Evolutionary conservation across 2,113 vertebrate species (phyloP).

Genomic region (Siniperca chuatsi): DNA sequence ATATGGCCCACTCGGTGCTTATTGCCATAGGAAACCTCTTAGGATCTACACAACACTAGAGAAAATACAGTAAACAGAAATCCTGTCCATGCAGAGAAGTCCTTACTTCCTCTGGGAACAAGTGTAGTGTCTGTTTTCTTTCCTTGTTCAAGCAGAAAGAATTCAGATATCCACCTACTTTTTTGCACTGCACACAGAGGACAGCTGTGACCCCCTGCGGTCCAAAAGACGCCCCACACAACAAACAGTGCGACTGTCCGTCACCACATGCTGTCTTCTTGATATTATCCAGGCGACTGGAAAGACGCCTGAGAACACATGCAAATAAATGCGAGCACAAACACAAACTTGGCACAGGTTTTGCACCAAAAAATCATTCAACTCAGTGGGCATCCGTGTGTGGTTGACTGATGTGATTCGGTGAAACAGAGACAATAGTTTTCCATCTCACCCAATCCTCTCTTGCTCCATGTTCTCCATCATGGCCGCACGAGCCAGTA

Average conservation of each 20-base stretch:
- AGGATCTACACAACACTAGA: neutral
- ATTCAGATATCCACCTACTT: slow-evolving; percentile 82
- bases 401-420: neutral
- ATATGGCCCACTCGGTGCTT: neutral
- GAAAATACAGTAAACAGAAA: slow-evolving; percentile 3
- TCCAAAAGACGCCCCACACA: slow-evolving; percentile 91
- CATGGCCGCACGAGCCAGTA: slow-evolving; percentile 91
- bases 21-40: slow-evolving; percentile 20
- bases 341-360: slow-evolving; percentile 21
- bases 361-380: neutral
- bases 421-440: slow-evolving; percentile 1
- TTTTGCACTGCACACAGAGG: slow-evolving; percentile 94
- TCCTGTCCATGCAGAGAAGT: neutral
- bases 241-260: slow-evolving; percentile 89
- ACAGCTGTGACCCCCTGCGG: slow-evolving; percentile 84
- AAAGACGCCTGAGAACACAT: slow-evolving; percentile 86
- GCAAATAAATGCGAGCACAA: neutral
- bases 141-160: neutral
- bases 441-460: slow-evolving; percentile 89
- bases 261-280: slow-evolving; percentile 91
- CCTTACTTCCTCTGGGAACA: neutral
- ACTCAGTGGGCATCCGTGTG: neutral
- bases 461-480: slow-evolving; percentile 95
- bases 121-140: neutral
- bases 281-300: slow-evolving; percentile 91